These are phyloP conservation scores for Platerodrilus igneus DNA, from an alignment of 2,888 invertebrate species.

Conservation along the genomic window DNA sequence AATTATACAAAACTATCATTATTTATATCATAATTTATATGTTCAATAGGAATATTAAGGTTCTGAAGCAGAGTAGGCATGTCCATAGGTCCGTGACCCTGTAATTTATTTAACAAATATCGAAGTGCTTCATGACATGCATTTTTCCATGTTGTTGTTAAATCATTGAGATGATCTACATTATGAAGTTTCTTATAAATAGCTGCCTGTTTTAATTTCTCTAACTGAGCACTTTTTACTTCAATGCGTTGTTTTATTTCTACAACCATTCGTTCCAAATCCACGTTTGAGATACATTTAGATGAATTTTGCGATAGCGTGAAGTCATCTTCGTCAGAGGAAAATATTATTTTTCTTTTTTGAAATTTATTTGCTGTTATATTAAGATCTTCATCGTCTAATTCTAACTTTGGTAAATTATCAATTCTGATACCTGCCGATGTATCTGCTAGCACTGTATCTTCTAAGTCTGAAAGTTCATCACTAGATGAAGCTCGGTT, in stretches of 20 bases:
- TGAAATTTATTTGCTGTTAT: background rate
- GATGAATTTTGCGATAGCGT: slow-evolving; percentile 2
- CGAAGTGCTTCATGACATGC: slow-evolving; percentile 7
- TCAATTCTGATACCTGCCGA: too few relatives aligned
- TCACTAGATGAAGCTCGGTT: slow-evolving; percentile 7
- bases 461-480: slow-evolving; percentile 4
- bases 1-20: slow-evolving; percentile 6
- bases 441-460: background rate
- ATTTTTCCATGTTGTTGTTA: slow-evolving; percentile 7
- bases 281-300: background rate
- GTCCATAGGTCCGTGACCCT: slow-evolving; percentile 10
- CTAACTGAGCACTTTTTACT: slow-evolving; percentile 6
- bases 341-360: slow-evolving; percentile 3
- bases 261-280: slow-evolving; percentile 1
- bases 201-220: slow-evolving; percentile 12
- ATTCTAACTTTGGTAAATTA: background rate
- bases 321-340: slow-evolving; percentile 11
- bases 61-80: slow-evolving; percentile 9
- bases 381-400: background rate
- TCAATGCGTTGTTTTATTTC: slow-evolving; percentile 7
- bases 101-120: slow-evolving; percentile 6
- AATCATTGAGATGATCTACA: slow-evolving; percentile 6
- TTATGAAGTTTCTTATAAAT: slow-evolving; percentile 14
- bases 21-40: slow-evolving; percentile 4
- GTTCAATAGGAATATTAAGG: slow-evolving; percentile 12